Percentiles rank a stretch among this genome's conserved stretches.
These are phyloP conservation scores for Phaethon lepturus DNA, from an alignment of 2,113 vertebrate species.

Conservation along the genomic window DNA sequence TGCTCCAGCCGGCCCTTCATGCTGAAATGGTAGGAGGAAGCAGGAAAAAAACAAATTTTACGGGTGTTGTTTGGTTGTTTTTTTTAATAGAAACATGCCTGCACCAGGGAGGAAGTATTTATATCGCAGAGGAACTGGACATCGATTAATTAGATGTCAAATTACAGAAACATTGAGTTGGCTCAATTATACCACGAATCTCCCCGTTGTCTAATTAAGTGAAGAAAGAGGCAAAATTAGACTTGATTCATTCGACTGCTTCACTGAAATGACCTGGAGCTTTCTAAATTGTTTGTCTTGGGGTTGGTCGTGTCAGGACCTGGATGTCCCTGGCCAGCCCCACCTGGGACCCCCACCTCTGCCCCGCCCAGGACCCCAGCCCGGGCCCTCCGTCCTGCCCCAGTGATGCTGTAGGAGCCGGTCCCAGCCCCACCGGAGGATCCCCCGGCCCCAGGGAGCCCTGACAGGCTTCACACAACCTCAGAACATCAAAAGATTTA, in stretches of 20 bases:
- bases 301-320: not conserved
- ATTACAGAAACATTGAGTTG: not conserved
- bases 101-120: not conserved
- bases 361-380: not conserved
- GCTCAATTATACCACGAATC: constrained; percentile 10
- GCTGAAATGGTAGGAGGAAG: not conserved
- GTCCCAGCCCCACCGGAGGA: fast-evolving
- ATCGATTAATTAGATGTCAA: constrained; percentile 44
- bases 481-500: not conserved
- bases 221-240: constrained; percentile 9
- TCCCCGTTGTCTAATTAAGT: constrained; percentile 22
- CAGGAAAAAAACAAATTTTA: not conserved
- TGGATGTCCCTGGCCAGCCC: not conserved
- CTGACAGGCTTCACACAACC: not conserved
- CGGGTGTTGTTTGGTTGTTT: fast-evolving
- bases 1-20: fast-evolving
- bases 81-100: not conserved
- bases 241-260: not conserved
- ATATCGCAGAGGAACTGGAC: not conserved
- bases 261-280: not conserved
- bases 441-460: not conserved
- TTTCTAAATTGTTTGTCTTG: not conserved
- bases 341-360: not conserved
- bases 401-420: fast-evolving
- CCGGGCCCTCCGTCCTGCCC: not conserved